These are phyloP conservation scores for Ariopsis seemanni DNA, from an alignment of 2,113 vertebrate genomes.

Conservation along the genomic window DNA sequence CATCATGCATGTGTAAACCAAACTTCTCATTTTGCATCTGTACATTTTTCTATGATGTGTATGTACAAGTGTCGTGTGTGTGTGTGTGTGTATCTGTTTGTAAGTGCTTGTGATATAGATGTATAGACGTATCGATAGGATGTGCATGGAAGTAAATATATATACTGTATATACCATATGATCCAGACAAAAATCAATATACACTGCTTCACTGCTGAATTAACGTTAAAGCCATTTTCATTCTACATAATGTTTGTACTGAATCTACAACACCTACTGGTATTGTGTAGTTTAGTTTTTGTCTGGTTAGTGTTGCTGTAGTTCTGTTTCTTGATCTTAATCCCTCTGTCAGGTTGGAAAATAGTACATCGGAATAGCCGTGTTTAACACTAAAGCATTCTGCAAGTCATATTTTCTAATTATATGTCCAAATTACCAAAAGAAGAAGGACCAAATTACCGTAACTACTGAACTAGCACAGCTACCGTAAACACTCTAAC, in stretches of 20 bases:
- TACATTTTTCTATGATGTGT: conserved; percentile 42
- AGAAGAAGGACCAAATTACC: background rate
- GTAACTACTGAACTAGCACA: background rate
- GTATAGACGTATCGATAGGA: background rate
- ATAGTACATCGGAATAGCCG: background rate
- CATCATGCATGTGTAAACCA: conserved; percentile 27
- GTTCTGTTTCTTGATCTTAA: background rate
- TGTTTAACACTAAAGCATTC: background rate
- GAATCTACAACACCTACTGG: background rate
- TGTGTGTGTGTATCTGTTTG: conserved; percentile 6
- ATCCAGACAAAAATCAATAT: conserved; percentile 26
- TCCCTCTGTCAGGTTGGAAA: background rate
- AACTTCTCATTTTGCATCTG: conserved; percentile 18
- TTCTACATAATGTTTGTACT: background rate
- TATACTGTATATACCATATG: conserved; percentile 11
- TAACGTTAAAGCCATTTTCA: background rate
- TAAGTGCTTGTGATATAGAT: conserved; percentile 10
- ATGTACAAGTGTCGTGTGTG: conserved; percentile 28
- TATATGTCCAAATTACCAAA: background rate
- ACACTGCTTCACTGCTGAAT: background rate
- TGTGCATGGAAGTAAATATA: background rate
- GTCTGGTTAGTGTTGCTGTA: background rate
- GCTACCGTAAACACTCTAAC: background rate
- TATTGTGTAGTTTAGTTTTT: background rate
- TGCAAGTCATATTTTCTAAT: background rate